These are phyloP conservation scores for Macroglossus sobrinus DNA, from an alignment of 2,113 vertebrate species.

Conservation along the genomic window DNA sequence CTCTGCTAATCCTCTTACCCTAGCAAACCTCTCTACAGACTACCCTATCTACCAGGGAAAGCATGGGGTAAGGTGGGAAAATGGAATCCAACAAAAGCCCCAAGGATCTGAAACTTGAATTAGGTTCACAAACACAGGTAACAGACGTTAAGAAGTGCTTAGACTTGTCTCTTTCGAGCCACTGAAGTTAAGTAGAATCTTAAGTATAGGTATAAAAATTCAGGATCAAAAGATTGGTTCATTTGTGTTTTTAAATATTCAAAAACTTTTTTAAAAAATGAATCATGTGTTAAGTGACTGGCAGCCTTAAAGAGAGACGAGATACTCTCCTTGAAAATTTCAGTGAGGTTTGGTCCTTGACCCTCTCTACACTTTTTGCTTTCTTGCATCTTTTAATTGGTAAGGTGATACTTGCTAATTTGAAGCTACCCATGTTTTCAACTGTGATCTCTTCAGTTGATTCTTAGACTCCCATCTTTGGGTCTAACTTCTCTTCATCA, in stretches of 20 bases:
- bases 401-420: background rate
- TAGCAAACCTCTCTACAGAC: background rate
- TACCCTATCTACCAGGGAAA: background rate
- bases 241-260: conserved; percentile 12
- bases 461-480: background rate
- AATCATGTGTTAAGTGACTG: background rate
- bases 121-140: background rate
- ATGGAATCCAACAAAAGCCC: background rate
- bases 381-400: background rate
- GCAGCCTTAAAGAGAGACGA: background rate
- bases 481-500: background rate
- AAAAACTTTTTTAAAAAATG: background rate
- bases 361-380: background rate
- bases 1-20: background rate
- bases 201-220: background rate
- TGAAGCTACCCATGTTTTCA: background rate
- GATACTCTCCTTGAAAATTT: background rate
- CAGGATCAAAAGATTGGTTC: background rate
- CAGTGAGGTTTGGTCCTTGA: background rate
- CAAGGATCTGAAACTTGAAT: background rate
- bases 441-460: background rate
- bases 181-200: background rate
- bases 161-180: background rate
- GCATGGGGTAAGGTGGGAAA: background rate
- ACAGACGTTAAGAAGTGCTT: background rate